Base-by-base conservation (phyloP, 2,888 invertebrate species). In the Myopa testacea region DNA sequence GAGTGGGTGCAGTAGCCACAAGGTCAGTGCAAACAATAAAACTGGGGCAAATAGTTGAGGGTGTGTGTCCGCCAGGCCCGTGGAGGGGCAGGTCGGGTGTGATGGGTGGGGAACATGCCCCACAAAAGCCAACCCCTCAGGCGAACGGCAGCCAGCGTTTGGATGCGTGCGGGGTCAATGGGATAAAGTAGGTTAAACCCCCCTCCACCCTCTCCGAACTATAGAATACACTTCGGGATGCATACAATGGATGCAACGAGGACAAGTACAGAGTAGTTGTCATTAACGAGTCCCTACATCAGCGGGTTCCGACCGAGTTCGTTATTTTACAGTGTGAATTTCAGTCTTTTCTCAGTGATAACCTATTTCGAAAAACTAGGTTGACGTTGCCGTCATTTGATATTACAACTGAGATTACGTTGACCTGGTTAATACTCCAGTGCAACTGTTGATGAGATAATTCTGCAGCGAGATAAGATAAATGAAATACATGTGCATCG, bases 101-200 rank as follows among this genome's bases (percentile, higher is more conserved):
- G 34, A n/a, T 26, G n/a, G 45, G 37, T 37, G 37, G 38, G 37
- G 19, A 16, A 4, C 8, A 60, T 37, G 52, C 6, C 5, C 14
- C 7, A 67, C 40, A 37, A 37, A 38, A 16, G 45, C 16, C 45
- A 68, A 14, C 45, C n/a, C 45, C n/a, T 40, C 16, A n/a, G n/a
- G 45, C 26, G 8, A 16, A 69, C 14, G 50, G 45, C 40, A 40
- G 19, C 8, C 19, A 68, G 1, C 40, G 50, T n/a, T 69, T 45
- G 45, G 12, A 7, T n/a, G 26, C 45, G 50, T 26, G n/a, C 19
- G 50, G 10, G n/a, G 50, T 50, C 26, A 26, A 14, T n/a, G 14
- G 12, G n/a, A 60, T 19, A 60, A 72, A 72, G 55, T 72, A 72
- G 72, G 72, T 72, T 60, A 72, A n/a, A 14, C 10, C 19, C 40